Conservation (phyloP, 2,888 invertebrate species). For the Neocrepidodera transversa region DNA sequence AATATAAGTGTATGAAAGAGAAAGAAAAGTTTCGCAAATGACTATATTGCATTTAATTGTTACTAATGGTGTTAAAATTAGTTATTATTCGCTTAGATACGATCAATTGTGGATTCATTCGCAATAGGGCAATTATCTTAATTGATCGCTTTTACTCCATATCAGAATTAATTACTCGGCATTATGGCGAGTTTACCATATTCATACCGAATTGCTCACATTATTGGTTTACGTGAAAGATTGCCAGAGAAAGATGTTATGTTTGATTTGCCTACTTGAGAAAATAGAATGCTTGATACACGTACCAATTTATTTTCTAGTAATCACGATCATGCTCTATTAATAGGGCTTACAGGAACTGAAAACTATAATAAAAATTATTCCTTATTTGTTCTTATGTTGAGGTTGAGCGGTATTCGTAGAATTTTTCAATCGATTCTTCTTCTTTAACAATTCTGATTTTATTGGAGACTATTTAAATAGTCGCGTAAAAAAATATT, state of each 20-base stretch:
- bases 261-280: slow-evolving; percentile 30
- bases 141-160: slow-evolving; percentile 45
- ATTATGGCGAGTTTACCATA: slow-evolving; percentile 36
- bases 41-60: slow-evolving; percentile 40
- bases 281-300: slow-evolving; percentile 13
- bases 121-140: slow-evolving; percentile 41
- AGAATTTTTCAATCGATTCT: slow-evolving; percentile 3
- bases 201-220: slow-evolving; percentile 31
- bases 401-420: background rate
- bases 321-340: slow-evolving; percentile 2
- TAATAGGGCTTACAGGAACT: slow-evolving; percentile 8
- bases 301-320: slow-evolving; percentile 24
- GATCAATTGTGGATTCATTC: slow-evolving; percentile 40
- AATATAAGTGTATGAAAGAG: slow-evolving; percentile 33
- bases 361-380: slow-evolving; percentile 11
- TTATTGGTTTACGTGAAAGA: slow-evolving; percentile 33
- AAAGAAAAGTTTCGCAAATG: slow-evolving; percentile 38
- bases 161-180: slow-evolving; percentile 37
- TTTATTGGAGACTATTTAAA: background rate
- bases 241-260: slow-evolving; percentile 29
- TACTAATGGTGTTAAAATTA: slow-evolving; percentile 40
- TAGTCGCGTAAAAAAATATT: no score
- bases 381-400: slow-evolving; percentile 1
- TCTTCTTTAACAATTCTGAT: background rate
- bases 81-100: slow-evolving; percentile 35